Evolutionary conservation across 2,113 vertebrate species (phyloP).

Genomic region (Muscicapa adusta): DNA sequence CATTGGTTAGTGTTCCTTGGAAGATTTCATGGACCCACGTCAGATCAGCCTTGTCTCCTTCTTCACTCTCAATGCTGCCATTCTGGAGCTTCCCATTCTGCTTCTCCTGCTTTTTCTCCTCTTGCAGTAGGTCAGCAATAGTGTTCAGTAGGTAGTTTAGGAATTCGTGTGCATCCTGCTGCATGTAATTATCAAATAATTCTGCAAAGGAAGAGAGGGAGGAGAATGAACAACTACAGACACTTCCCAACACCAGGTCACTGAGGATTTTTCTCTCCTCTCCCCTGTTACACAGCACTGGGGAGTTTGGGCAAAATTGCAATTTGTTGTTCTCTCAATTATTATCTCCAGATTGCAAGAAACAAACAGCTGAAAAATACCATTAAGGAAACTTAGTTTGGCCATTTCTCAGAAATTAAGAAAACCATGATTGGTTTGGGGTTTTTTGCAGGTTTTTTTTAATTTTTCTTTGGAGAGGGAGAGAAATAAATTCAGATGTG

Average conservation of each 20-base stretch:
- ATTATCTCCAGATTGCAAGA: not conserved
- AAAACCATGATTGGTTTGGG: not conserved
- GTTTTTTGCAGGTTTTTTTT: not conserved
- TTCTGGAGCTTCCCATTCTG: constrained; percentile 74
- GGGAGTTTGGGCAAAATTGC: not conserved
- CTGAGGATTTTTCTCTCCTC: not conserved
- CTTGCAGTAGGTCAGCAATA: constrained; percentile 87
- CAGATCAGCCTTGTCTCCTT: constrained; percentile 81
- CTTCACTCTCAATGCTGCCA: constrained; percentile 75
- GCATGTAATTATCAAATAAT: constrained; percentile 94
- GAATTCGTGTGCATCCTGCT: constrained; percentile 92
- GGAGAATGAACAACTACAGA: not conserved
- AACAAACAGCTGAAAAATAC: not conserved
- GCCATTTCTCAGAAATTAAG: not conserved
- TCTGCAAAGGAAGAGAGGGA: constrained; percentile 68
- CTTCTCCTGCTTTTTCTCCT: constrained; percentile 75
- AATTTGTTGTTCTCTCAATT: not conserved
- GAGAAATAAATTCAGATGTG: not conserved
- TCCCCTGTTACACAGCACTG: not conserved
- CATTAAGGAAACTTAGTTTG: not conserved
- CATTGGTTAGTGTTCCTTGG: constrained; percentile 92
- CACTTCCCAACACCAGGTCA: not conserved
- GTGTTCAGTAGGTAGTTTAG: constrained; percentile 94
- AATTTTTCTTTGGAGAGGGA: not conserved
- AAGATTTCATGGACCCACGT: constrained; percentile 96